phyloP scores from a whole-genome alignment of 1,140 invertebrate genomes.

The Heliothis subflexa region DNA sequence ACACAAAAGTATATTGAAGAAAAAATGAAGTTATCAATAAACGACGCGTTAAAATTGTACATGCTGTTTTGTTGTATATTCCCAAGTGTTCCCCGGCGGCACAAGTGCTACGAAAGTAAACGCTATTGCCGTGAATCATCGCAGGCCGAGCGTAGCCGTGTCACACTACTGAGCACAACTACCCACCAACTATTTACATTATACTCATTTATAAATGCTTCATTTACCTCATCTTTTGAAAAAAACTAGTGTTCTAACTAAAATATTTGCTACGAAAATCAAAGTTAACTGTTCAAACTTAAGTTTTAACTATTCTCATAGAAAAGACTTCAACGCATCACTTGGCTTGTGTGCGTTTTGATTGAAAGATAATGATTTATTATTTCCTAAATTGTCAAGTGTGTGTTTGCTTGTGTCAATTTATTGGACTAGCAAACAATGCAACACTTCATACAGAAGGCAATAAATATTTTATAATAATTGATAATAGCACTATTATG shows the following conservation, averaged over 20 bases:
- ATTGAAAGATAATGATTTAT: neutral
- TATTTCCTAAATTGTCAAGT: neutral
- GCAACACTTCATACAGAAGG: slow-evolving; percentile 13
- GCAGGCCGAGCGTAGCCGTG: neutral
- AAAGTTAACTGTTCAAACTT: neutral
- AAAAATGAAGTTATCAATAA: slow-evolving; percentile 85
- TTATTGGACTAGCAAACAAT: slow-evolving; percentile 25
- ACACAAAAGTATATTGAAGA: slow-evolving; percentile 85
- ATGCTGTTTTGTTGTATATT: slow-evolving; percentile 78
- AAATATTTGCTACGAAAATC: neutral
- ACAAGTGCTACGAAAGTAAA: neutral
- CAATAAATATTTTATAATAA: slow-evolving; percentile 27
- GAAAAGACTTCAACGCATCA: slow-evolving; percentile 69
- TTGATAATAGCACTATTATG: slow-evolving; percentile 35
- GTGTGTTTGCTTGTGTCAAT: slow-evolving; percentile 10
- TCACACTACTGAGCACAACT: slow-evolving; percentile 18
- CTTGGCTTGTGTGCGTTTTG: neutral
- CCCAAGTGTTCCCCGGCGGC: slow-evolving; percentile 54
- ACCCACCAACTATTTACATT: slow-evolving; percentile 8
- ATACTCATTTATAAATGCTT: neutral
- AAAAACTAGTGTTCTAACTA: neutral
- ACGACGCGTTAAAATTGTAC: slow-evolving; percentile 84
- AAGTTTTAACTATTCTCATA: slow-evolving; percentile 43
- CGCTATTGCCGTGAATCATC: slow-evolving; percentile 15
- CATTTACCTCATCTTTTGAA: slow-evolving; percentile 1